Percentiles rank a stretch among this genome's conserved stretches.
Conservation (phyloP, 1,140 invertebrate species). For the Sycobia sp. region DNA sequence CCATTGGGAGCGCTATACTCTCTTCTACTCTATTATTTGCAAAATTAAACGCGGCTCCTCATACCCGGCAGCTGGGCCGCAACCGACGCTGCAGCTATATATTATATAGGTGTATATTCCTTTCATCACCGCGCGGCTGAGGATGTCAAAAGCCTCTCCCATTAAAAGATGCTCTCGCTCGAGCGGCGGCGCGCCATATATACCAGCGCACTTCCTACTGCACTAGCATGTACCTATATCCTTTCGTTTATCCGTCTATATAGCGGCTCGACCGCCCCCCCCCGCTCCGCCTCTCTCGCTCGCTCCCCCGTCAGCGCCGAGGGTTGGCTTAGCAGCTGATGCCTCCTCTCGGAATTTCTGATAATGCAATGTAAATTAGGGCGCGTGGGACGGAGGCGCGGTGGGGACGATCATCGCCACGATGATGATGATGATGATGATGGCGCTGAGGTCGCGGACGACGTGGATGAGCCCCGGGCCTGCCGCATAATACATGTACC, state of each 20-base stretch:
- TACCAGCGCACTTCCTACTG: constrained; percentile 12
- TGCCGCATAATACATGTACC: background rate
- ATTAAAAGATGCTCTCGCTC: too few relatives aligned
- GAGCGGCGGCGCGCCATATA: too few relatives aligned
- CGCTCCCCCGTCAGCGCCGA: background rate
- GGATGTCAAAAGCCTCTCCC: too few relatives aligned
- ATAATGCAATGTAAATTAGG: constrained; percentile 14
- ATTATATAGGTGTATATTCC: too few relatives aligned
- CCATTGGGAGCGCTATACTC: too few relatives aligned
- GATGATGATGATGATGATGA: constrained; percentile 2
- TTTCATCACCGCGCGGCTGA: too few relatives aligned
- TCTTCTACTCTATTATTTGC: too few relatives aligned
- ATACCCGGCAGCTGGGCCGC: too few relatives aligned
- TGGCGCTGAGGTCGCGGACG: background rate
- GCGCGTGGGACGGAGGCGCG: background rate
- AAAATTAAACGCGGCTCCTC: too few relatives aligned
- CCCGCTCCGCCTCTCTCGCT: background rate
- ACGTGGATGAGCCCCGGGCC: too few relatives aligned
- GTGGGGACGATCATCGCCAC: background rate
- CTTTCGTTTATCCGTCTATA: background rate
- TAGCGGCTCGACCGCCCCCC: background rate
- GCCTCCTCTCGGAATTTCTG: background rate
- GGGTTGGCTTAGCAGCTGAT: too few relatives aligned
- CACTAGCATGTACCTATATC: background rate
- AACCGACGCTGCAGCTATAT: too few relatives aligned